phyloP scores from a whole-genome alignment of 2,113 vertebrate species.

The Amphiprion ocellaris region DNA sequence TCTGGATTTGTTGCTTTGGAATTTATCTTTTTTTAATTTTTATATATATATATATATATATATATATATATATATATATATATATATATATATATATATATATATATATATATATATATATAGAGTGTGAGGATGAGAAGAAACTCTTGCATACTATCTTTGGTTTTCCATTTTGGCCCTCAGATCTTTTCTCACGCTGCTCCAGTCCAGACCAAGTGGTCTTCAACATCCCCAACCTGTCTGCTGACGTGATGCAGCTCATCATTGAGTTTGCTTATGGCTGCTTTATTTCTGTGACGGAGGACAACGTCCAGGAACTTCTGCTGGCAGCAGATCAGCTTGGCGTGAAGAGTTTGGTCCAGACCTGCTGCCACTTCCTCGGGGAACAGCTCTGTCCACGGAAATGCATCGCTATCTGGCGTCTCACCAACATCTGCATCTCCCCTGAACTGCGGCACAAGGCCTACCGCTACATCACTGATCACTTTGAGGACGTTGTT shows the following conservation, averaged over 20 bases:
- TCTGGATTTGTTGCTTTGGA: no score
- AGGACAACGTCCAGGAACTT: slow-evolving; percentile 81
- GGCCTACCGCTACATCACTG: slow-evolving; percentile 84
- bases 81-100: no score
- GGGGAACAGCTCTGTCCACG: slow-evolving; percentile 79
- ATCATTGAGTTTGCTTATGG: slow-evolving; percentile 67
- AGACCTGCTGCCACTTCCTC: slow-evolving; percentile 85
- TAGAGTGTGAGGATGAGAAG: no score
- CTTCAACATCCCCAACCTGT: slow-evolving; percentile 11
- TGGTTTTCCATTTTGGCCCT: not conserved
- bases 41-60: no score
- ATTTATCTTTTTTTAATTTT: no score
- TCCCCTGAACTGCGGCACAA: slow-evolving; percentile 75
- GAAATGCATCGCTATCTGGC: slow-evolving; percentile 84
- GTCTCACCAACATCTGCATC: slow-evolving; percentile 54
- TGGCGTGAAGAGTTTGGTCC: slow-evolving; percentile 79
- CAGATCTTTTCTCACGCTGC: slow-evolving; percentile 48
- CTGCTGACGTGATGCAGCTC: slow-evolving; percentile 44
- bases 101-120: no score
- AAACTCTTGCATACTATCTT: no score
- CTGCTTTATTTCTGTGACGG: slow-evolving; percentile 60
- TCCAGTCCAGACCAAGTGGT: not conserved
- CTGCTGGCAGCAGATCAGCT: slow-evolving; percentile 85
- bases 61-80: no score
- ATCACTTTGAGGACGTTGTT: slow-evolving; percentile 84